A percentile compares a stretch with the other conserved stretches of the same genome.
Evolutionary conservation across 2,888 invertebrate species (phyloP).

Genomic region (Thysanoteuthis rhombus): DNA sequence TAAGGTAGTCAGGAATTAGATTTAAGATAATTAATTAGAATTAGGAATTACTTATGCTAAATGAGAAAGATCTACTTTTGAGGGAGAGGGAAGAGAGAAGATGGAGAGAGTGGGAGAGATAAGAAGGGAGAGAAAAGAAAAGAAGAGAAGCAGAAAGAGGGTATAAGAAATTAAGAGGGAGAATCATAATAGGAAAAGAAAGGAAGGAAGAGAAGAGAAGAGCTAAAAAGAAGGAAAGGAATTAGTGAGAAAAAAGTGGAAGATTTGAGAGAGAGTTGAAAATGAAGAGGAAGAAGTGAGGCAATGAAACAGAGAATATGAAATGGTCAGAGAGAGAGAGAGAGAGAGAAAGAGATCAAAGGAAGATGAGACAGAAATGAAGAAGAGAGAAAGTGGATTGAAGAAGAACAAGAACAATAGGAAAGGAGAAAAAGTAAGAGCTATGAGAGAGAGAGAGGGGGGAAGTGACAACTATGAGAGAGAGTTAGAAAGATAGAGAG

Average conservation of each 20-base stretch:
- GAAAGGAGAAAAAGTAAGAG: no score
- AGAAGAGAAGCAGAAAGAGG: neutral
- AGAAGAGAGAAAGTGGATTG: neutral
- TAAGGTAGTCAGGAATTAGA: neutral
- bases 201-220: neutral
- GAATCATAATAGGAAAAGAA: neutral
- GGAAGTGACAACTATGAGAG: no score
- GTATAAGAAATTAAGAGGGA: neutral
- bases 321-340: neutral
- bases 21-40: neutral
- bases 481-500: no score
- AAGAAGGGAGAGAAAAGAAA: neutral
- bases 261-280: neutral
- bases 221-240: neutral
- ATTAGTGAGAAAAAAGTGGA: neutral
- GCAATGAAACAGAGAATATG: neutral
- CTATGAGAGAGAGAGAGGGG: no score
- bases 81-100: neutral
- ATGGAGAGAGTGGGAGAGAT: neutral
- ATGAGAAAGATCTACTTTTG: neutral
- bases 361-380: neutral
- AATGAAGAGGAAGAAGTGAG: neutral
- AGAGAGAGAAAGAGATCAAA: neutral
- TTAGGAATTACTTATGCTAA: slow-evolving; percentile 12
- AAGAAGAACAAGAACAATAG: neutral